Evolutionary conservation across 2,888 invertebrate species (phyloP).

Genomic region (Acanthosoma haemorrhoidale): DNA sequence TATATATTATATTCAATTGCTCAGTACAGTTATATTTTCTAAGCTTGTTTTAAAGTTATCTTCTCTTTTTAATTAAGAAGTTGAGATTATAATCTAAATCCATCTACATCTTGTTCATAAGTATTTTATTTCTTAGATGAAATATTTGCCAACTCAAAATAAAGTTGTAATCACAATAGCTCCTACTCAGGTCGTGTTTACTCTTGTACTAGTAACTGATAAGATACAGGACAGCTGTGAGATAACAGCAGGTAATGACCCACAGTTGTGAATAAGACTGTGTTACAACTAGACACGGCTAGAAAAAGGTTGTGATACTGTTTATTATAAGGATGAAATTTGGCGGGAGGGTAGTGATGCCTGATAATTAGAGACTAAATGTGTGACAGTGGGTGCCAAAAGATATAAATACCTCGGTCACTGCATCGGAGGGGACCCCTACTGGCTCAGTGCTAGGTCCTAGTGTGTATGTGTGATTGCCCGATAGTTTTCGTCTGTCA

Average conservation of each 20-base stretch:
- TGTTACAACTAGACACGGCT: too few relatives aligned
- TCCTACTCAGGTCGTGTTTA: background rate
- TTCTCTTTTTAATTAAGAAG: background rate
- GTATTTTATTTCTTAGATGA: background rate
- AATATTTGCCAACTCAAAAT: slow-evolving; percentile 2
- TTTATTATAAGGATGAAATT: background rate
- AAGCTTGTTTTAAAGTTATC: background rate
- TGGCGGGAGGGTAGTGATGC: background rate
- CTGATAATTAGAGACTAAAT: slow-evolving; percentile 2
- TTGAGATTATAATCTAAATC: background rate
- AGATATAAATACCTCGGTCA: background rate
- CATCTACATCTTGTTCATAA: background rate
- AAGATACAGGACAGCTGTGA: background rate
- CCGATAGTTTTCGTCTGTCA: background rate
- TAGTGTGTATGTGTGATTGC: background rate
- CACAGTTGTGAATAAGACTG: too few relatives aligned
- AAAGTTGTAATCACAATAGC: background rate
- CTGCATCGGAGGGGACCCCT: background rate
- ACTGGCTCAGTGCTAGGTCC: background rate
- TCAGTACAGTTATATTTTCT: too few relatives aligned
- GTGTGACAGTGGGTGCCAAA: background rate
- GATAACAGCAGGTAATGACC: background rate
- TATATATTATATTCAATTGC: too few relatives aligned
- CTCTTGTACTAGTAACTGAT: background rate
- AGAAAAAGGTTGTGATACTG: background rate